Conservation (phyloP, 30 jellyfish, hydroid and myxozoan genomes). For the Pseudorhiza aurosa region DNA sequence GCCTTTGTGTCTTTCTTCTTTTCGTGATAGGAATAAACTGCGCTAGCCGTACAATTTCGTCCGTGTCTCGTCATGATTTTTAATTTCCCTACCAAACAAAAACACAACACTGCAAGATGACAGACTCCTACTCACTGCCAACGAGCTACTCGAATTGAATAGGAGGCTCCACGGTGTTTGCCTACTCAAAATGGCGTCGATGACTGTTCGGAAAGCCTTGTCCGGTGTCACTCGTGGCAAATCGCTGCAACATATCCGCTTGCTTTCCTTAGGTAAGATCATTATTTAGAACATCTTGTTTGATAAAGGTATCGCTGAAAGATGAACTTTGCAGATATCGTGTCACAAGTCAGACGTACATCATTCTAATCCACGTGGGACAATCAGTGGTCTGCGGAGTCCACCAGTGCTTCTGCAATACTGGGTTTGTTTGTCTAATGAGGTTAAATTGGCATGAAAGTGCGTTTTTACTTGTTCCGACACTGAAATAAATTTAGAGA, state of each 20-base stretch:
- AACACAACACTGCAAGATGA: background rate
- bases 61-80: constrained; percentile 94
- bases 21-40: constrained; percentile 96
- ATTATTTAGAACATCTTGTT: no score
- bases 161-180: background rate
- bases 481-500: no score
- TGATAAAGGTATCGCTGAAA: no score
- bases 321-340: no score
- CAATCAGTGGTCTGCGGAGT: no score
- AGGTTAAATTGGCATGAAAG: no score
- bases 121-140: background rate
- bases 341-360: no score
- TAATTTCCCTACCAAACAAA: no score
- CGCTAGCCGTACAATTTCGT: constrained; percentile 95
- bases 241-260: background rate
- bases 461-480: no score
- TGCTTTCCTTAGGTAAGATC: constrained; percentile 16
- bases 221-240: background rate
- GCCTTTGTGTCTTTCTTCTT: constrained; percentile 87
- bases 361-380: no score
- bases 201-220: constrained; percentile 3
- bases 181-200: constrained; percentile 12
- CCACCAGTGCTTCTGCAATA: no score
- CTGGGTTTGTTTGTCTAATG: no score
- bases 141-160: background rate